A percentile compares a stretch with the other conserved stretches of the same genome.
Evolutionary conservation across 2,888 invertebrate genomes (phyloP).

Genomic region (Cremastobaeus sp.): DNA sequence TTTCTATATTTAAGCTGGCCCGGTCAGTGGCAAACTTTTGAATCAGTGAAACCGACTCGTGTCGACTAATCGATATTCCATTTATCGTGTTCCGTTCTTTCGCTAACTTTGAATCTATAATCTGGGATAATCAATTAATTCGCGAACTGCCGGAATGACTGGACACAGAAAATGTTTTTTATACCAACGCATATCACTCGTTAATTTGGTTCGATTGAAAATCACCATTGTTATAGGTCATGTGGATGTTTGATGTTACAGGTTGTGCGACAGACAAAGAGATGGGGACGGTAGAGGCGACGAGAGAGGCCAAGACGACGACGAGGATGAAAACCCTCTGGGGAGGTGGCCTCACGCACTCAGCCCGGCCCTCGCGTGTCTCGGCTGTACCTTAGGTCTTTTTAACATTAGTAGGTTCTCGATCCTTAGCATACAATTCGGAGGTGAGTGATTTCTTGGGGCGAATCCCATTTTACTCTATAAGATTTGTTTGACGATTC

Average conservation of each 20-base stretch:
- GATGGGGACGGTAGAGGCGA: slow-evolving; percentile 76
- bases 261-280: slow-evolving; percentile 80
- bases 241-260: slow-evolving; percentile 64
- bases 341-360: slow-evolving; percentile 85
- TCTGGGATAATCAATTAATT: background rate
- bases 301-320: slow-evolving; percentile 72
- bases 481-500: no score
- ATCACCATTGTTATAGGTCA: background rate
- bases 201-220: background rate
- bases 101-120: background rate
- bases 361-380: slow-evolving; percentile 88
- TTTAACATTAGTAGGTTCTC: slow-evolving; percentile 94
- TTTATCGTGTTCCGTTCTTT: background rate
- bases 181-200: no score
- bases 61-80: slow-evolving; percentile 64
- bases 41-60: slow-evolving; percentile 55
- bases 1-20: slow-evolving; percentile 46
- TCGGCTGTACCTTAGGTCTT: slow-evolving; percentile 91
- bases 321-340: slow-evolving; percentile 80
- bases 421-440: slow-evolving; percentile 91
- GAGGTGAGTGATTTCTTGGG: slow-evolving; percentile 80
- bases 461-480: slow-evolving; percentile 17
- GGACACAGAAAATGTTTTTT: no score
- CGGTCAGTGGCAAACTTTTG: slow-evolving; percentile 59
- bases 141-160: no score